Conservation (phyloP, 2,888 invertebrate species). For the Drosophila bunnanda region DNA sequence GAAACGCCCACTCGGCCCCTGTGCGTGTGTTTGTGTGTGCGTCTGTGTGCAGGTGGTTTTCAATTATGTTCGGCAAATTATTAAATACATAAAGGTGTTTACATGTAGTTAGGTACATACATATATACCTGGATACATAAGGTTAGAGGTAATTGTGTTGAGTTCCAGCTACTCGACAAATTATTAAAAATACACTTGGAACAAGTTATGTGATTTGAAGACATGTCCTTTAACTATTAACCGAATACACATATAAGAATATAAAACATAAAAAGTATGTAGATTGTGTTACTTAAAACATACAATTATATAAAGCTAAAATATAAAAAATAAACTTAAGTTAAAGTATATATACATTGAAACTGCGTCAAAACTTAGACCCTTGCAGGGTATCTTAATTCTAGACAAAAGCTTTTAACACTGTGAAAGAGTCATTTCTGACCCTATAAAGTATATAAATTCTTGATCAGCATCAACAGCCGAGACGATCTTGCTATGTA, state of each 20-base stretch:
- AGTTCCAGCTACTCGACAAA: conserved; percentile 4
- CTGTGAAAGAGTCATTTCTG: too few species aligned
- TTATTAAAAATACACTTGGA: not conserved
- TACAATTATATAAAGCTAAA: too few species aligned
- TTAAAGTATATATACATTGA: too few species aligned
- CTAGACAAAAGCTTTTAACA: too few species aligned
- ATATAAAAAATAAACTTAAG: too few species aligned
- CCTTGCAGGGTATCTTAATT: too few species aligned
- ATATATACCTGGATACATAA: not conserved
- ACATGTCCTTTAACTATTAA: not conserved
- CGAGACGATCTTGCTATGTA: too few species aligned
- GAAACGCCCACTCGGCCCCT: conserved; percentile 59
- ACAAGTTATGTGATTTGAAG: not conserved
- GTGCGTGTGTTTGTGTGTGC: conserved; percentile 23
- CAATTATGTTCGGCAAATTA: conserved; percentile 43
- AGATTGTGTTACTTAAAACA: too few species aligned
- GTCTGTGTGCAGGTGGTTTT: conserved; percentile 19
- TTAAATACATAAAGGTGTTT: conserved; percentile 17
- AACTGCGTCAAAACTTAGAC: too few species aligned
- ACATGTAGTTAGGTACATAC: not conserved
- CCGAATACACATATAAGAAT: not conserved
- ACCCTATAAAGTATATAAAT: too few species aligned
- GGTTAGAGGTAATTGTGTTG: conserved; percentile 1
- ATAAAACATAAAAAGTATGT: not conserved
- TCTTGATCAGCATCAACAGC: too few species aligned